Evolutionary conservation across 30 jellyfish, hydroid and myxozoan species (phyloP), one percentile per base, ranked within the genome.

Genomic region (Aurelia coerulea): DNA sequence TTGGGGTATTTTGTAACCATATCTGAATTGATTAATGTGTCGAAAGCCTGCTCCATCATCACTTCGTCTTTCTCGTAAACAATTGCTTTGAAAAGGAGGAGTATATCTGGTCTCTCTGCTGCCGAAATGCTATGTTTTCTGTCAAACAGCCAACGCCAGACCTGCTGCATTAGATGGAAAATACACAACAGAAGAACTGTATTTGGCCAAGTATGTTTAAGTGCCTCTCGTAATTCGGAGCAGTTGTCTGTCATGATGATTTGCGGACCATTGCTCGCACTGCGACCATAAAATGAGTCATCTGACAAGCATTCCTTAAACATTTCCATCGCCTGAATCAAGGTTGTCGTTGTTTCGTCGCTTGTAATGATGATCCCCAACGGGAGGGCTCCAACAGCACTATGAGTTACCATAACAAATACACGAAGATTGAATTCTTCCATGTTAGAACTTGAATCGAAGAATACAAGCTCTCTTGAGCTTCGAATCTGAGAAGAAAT

Each of bases 91-190:
- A 60, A 60, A 60, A 17, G 32, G 31, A 15, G 69, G 9, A 60
- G 69, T 17, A 60, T 68, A 32, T 34, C 50, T 17, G 78, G 78
- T 32, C 78, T 68, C 23, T 68, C 78, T 68, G n/a, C 50, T 32
- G 23, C 41, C 34, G 78, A 68, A 17, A 68, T 68, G 23, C 5
- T 17, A 34, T 68, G 46, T 14, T 68, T 68, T 68, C 34, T 68
- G 78, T 68, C 78, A 68, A 15, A 35, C n/a, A 29, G 78, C 78
- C 78, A 68, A 34, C 78, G 46, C 53, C 78, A 68, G 34, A 19
- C 53, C 50, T 34, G 53, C 53, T 68, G 78, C 53, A 19, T 68
- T 18, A 19, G 37, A 16, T 34, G 53, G 53, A 68, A 68, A 32
- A 68, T 19, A 11, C 78, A 68, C 5, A 68, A 32, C 50, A 68